Evolutionary conservation across 53 echinoderm and acorn worm species (phyloP).

Genomic region (Antedon mediterranea): DNA sequence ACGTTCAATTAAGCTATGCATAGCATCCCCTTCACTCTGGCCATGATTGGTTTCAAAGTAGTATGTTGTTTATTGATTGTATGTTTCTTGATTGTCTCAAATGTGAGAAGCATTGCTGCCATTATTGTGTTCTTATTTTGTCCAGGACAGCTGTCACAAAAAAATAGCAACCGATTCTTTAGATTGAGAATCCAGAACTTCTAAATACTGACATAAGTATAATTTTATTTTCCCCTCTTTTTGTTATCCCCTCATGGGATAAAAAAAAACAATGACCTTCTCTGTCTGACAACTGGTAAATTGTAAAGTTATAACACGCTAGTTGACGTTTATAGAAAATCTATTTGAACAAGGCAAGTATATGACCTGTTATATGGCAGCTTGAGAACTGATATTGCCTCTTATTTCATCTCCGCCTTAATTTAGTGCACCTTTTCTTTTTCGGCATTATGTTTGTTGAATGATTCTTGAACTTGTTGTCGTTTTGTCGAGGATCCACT

Average conservation of each 20-base stretch:
- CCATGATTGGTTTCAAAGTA: constrained; percentile 17
- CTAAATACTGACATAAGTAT: neutral
- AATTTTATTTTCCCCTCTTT: constrained; percentile 4
- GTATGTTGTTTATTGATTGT: too few species aligned
- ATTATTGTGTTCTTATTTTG: constrained; percentile 24
- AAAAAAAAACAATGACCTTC: constrained; percentile 18
- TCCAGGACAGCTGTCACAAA: constrained; percentile 19
- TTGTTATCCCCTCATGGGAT: constrained; percentile 12
- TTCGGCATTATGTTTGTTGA: constrained; percentile 19
- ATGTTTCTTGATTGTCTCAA: neutral
- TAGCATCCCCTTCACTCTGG: constrained; percentile 15
- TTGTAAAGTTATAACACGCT: constrained; percentile 26
- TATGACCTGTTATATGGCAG: too few species aligned
- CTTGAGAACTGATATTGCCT: constrained; percentile 9
- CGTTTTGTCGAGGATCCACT: constrained; percentile 21
- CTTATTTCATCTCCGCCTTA: constrained; percentile 16
- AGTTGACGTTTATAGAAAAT: constrained; percentile 22
- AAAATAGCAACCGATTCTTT: neutral
- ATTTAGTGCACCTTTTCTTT: constrained; percentile 22
- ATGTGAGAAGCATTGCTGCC: constrained; percentile 9
- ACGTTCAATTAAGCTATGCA: constrained; percentile 14
- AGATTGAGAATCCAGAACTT: neutral
- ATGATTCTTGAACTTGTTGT: neutral
- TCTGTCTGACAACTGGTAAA: constrained; percentile 9
- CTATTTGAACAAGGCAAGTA: too few species aligned